Conservation (phyloP, 2,113 vertebrate species). For the Plecotus auritus region DNA sequence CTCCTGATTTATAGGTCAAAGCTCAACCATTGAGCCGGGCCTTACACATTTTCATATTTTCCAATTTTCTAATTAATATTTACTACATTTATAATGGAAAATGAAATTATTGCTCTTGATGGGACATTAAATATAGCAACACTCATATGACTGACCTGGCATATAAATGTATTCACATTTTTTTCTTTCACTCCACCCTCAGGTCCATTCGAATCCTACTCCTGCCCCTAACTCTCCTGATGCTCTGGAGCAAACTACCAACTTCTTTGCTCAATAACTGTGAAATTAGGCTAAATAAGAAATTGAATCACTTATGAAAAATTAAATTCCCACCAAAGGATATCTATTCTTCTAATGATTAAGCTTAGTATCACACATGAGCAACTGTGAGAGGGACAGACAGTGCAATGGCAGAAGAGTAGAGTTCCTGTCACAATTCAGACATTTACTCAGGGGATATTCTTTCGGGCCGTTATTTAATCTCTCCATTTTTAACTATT, state of each 20-base stretch:
- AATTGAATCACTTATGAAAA: not conserved
- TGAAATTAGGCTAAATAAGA: not conserved
- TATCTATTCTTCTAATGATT: not conserved
- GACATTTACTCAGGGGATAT: not conserved
- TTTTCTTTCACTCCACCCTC: not conserved
- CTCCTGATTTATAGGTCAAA: too few relatives aligned
- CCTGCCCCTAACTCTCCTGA: not conserved
- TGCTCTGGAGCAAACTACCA: not conserved
- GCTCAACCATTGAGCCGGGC: not conserved
- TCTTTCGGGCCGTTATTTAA: not conserved
- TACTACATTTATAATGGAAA: not conserved
- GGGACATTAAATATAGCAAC: not conserved
- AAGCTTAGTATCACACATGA: not conserved
- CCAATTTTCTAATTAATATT: not conserved
- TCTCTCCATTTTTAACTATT: not conserved
- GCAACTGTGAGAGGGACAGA: not conserved
- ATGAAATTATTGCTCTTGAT: not conserved
- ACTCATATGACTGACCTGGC: not conserved
- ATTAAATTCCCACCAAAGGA: not conserved
- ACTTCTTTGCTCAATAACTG: not conserved
- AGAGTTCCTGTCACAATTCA: not conserved
- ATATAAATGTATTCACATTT: not conserved
- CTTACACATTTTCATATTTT: not conserved
- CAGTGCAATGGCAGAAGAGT: rapidly evolving
- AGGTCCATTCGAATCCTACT: not conserved